These are phyloP conservation scores for Chelonus insularis DNA, from an alignment of 1,140 invertebrate genomes.

Conservation along the genomic window DNA sequence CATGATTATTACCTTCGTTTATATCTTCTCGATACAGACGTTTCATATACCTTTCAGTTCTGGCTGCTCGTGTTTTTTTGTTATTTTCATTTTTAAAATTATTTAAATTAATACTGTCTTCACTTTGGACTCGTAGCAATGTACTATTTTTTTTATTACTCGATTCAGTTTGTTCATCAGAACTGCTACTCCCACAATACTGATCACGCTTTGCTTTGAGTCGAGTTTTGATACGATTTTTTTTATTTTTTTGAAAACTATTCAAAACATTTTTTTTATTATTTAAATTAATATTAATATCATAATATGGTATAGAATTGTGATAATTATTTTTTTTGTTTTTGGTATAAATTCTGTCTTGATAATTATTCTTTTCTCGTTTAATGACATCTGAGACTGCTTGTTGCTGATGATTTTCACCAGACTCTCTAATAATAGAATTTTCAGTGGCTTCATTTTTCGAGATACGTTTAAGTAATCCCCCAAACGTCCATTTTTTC, in stretches of 20 bases:
- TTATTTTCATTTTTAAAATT: slow-evolving; percentile 57
- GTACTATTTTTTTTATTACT: slow-evolving; percentile 33
- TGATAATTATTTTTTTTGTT: not conserved
- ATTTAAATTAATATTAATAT: slow-evolving; percentile 28
- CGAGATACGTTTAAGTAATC: slow-evolving; percentile 70
- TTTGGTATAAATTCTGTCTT: no score
- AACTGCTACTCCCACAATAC: slow-evolving; percentile 68
- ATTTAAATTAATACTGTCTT: slow-evolving; percentile 61
- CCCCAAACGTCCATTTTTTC: slow-evolving; percentile 75
- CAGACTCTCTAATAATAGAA: no score
- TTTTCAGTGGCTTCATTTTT: slow-evolving; percentile 34
- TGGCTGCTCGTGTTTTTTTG: slow-evolving; percentile 65
- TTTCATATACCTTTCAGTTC: slow-evolving; percentile 78
- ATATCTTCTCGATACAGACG: slow-evolving; percentile 71
- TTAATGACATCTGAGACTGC: no score
- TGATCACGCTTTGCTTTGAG: slow-evolving; percentile 68
- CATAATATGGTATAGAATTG: slow-evolving; percentile 27
- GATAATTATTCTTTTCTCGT: no score
- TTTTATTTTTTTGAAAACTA: slow-evolving; percentile 63
- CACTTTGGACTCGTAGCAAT: slow-evolving; percentile 67
- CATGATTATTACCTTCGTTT: slow-evolving; percentile 31
- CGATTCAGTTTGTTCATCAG: slow-evolving; percentile 66
- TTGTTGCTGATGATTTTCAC: no score
- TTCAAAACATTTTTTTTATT: slow-evolving; percentile 36
- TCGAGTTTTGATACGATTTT: slow-evolving; percentile 66